Evolutionary conservation across 2,888 invertebrate species (phyloP).

Genomic region (Leptopterna dolabrata): DNA sequence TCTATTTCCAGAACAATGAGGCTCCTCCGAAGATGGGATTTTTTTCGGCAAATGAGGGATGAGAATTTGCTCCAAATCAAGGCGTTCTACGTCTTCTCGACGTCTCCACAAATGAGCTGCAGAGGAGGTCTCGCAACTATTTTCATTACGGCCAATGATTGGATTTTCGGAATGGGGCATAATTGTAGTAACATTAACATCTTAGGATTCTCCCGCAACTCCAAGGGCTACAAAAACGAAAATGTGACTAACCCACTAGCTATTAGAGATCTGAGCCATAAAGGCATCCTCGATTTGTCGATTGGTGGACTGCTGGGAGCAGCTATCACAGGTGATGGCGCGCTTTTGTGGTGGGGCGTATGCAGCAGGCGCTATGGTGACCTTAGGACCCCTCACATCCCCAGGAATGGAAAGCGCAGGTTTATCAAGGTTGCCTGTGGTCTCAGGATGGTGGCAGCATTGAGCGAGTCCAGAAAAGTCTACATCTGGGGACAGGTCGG

Average conservation of each 20-base stretch:
- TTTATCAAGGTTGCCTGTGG: neutral
- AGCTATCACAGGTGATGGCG: neutral
- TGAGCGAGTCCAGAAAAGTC: neutral
- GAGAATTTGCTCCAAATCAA: neutral
- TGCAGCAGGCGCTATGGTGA: neutral
- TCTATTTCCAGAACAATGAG: neutral
- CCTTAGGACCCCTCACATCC: neutral
- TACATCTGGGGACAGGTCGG: constrained; percentile 21
- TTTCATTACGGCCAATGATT: neutral
- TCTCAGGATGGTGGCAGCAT: neutral
- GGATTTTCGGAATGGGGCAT: neutral
- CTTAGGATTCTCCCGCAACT: neutral
- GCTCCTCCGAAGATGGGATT: neutral
- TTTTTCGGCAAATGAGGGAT: neutral
- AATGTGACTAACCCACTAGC: neutral
- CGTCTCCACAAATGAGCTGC: neutral
- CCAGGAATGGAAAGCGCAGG: neutral
- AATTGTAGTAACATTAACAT: constrained; percentile 10
- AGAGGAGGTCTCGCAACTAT: neutral
- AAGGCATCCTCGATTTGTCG: neutral
- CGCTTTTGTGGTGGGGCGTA: neutral
- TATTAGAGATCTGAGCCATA: neutral
- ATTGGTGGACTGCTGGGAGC: neutral
- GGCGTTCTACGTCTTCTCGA: neutral
- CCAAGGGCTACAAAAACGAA: neutral